Base-by-base conservation (phyloP, 2,113 vertebrate species). In the Plestiodon gilberti region DNA sequence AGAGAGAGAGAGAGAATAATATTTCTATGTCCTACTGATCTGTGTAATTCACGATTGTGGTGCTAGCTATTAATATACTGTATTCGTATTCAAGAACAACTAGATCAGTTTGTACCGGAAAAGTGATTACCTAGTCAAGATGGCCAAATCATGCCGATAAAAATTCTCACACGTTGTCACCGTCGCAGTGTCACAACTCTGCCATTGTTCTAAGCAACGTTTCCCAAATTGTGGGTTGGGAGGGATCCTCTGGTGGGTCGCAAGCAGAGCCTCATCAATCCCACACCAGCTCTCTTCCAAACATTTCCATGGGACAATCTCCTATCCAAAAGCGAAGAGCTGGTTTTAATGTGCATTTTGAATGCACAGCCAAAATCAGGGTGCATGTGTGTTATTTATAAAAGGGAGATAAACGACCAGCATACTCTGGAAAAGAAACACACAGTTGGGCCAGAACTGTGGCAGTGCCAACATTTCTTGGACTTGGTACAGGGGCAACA, bases 321-420 rank as follows among this genome's bases (percentile, higher is more conserved):
- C 1, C 79, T 90, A 64, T 59, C 33, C 61, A 91, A 40, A 89
- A 62, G 75, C 70, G 81, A 78, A 94, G 84, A 85, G 91, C 73
- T 78, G 67, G 28, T 86, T 85, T 55, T 94, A 94, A 95, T 65
- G 86, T 88, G 67, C 73, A 43, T 64, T 79, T 30, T 40, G 61
- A 86, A 91, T 87, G 80, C 84, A 33, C 64, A 18, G 69, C 70
- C 88, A 91, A 83, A 88, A 23, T 76, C 86, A 84, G 89, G 88
- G 69, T 75, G 22, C 69, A 59, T 14, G 1, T 90, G 84, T 57
- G 52, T n/a, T 40, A 48, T 77, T 94, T 94, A 78, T 79, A 84
- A 85, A 55, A 14, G 22, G 35, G 28, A 69, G 14, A 20, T n/a
- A 73, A 77, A 5, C 3, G 80, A 82, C 81, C 92, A 74, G 78